These are phyloP conservation scores for Onychorhynchus coronatus DNA, from an alignment of 2,113 vertebrate genomes.

Conservation along the genomic window DNA sequence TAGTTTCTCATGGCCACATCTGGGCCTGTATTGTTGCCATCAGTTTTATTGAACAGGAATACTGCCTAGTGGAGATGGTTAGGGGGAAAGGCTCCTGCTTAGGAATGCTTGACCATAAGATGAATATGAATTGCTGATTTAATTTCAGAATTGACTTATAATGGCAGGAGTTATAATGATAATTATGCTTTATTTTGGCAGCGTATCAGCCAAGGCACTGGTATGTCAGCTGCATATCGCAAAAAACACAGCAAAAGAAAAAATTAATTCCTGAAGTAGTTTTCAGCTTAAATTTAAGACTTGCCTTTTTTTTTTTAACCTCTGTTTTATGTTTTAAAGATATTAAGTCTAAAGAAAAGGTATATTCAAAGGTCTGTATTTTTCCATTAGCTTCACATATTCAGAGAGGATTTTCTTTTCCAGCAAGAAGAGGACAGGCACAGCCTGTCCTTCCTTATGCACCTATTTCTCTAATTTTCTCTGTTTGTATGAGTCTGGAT, in stretches of 20 bases:
- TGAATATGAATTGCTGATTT: constrained; percentile 23
- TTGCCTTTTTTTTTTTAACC: neutral
- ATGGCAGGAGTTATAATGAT: neutral
- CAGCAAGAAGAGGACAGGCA: neutral
- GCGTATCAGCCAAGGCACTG: neutral
- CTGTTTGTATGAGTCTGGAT: neutral
- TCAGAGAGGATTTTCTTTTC: neutral
- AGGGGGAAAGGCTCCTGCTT: neutral
- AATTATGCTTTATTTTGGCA: constrained; percentile 27
- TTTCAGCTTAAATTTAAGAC: neutral
- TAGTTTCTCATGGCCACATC: neutral
- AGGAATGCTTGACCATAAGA: neutral
- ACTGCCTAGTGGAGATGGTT: neutral
- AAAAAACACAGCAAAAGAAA: neutral
- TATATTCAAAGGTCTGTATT: neutral
- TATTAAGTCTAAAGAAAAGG: neutral
- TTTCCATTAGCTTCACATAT: constrained; percentile 3
- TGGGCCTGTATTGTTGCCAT: neutral
- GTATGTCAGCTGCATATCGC: neutral
- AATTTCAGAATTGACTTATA: constrained; percentile 29
- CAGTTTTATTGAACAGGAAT: neutral
- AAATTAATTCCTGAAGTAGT: neutral
- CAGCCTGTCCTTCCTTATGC: neutral
- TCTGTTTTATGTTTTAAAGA: constrained; percentile 28
- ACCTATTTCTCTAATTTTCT: neutral